Conservation (phyloP, 1,140 invertebrate genomes). For the Aethina tumida region DNA sequence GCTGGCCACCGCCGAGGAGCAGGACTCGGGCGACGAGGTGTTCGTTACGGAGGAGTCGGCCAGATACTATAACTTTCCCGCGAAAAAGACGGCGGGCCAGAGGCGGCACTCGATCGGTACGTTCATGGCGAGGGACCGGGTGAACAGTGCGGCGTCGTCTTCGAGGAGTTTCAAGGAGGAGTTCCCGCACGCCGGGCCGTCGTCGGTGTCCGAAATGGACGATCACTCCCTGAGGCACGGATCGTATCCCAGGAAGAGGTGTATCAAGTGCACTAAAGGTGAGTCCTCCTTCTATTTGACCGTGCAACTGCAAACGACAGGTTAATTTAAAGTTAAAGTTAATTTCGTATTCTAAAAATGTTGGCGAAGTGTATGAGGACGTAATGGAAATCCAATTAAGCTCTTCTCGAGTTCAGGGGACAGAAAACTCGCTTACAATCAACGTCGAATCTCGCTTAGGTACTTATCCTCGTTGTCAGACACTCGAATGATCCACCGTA, state of each 20-base stretch:
- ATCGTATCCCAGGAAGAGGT: slow-evolving; percentile 34
- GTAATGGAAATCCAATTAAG: no score
- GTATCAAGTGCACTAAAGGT: slow-evolving; percentile 33
- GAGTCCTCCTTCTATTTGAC: slow-evolving; percentile 15
- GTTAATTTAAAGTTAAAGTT: no score
- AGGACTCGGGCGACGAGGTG: slow-evolving; percentile 31
- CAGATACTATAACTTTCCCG: slow-evolving; percentile 43
- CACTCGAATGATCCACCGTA: no score
- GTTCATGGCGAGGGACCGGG: slow-evolving; percentile 31
- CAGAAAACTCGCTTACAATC: no score
- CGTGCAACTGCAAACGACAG: background rate
- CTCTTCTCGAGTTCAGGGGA: no score
- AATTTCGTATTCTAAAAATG: no score
- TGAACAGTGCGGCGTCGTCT: slow-evolving; percentile 24
- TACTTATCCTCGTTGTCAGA: no score
- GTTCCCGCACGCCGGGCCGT: slow-evolving; percentile 21
- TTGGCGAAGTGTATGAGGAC: no score
- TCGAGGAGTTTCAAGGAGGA: slow-evolving; percentile 28
- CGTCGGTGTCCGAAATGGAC: slow-evolving; percentile 25
- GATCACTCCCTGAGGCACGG: slow-evolving; percentile 33
- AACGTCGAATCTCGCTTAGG: no score
- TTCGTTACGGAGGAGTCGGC: slow-evolving; percentile 37
- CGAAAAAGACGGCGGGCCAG: slow-evolving; percentile 26
- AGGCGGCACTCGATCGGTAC: slow-evolving; percentile 47
- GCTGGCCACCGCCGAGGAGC: slow-evolving; percentile 24